phyloP scores from a whole-genome alignment of 2,113 vertebrate genomes.

The Misgurnus mizolepis region DNA sequence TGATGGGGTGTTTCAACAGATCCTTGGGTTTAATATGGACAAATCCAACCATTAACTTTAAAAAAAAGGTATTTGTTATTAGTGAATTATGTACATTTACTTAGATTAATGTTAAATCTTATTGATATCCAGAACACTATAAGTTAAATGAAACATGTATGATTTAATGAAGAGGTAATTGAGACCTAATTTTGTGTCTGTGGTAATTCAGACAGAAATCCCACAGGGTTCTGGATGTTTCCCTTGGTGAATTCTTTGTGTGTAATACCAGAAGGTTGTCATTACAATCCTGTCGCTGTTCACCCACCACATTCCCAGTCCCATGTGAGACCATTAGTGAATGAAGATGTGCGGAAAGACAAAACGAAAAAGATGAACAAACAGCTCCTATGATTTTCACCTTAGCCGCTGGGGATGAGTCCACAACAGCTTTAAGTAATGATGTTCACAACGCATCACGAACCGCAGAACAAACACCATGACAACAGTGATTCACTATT shows the following conservation, averaged over 20 bases:
- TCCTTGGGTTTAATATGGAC: too few relatives aligned
- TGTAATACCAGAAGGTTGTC: conserved; percentile 2
- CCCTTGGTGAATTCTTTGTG: neutral
- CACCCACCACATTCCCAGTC: neutral
- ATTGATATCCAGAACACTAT: too few relatives aligned
- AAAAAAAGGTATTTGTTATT: too few relatives aligned
- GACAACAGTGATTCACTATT: conserved; percentile 19
- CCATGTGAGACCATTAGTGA: conserved; percentile 35
- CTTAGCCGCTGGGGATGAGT: conserved; percentile 28
- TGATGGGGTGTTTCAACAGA: too few relatives aligned
- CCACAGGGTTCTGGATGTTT: neutral
- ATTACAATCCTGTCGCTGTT: conserved; percentile 16
- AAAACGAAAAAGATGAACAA: conserved; percentile 37
- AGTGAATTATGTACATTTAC: too few relatives aligned
- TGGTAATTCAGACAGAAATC: too few relatives aligned
- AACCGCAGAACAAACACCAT: conserved; percentile 5
- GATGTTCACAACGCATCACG: conserved; percentile 20
- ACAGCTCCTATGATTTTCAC: neutral
- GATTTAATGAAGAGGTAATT: too few relatives aligned
- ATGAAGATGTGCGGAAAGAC: neutral
- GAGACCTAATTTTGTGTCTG: too few relatives aligned
- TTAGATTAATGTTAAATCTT: too few relatives aligned
- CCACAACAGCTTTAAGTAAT: conserved; percentile 36
- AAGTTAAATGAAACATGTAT: too few relatives aligned
- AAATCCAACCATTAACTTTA: too few relatives aligned